Percentiles rank a stretch among this genome's conserved stretches.
phyloP scores from a whole-genome alignment of 2,888 invertebrate species.

The Drosophila yooni region DNA sequence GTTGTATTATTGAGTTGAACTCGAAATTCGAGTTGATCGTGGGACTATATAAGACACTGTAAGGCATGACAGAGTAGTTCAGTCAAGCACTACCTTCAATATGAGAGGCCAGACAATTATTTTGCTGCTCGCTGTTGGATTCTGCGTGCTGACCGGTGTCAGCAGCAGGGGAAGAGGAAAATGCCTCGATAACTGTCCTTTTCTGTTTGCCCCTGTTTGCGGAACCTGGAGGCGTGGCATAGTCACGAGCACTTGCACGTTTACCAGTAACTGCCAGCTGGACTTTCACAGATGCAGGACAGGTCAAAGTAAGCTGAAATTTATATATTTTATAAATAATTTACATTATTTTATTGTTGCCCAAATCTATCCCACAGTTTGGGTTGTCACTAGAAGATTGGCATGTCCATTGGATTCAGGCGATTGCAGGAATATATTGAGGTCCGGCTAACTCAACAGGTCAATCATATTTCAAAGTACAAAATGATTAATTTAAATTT shows the following conservation, averaged over 20 bases:
- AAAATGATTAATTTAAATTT: not conserved
- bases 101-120: not conserved
- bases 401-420: not conserved
- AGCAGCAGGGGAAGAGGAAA: not conserved
- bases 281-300: not conserved
- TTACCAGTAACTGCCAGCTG: not conserved
- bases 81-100: not conserved
- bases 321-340: not conserved
- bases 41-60: not conserved
- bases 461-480: not conserved
- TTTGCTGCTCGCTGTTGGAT: not conserved
- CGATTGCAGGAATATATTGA: not conserved
- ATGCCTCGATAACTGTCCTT: not conserved
- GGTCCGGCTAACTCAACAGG: not conserved
- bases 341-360: not conserved
- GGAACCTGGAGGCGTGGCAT: not conserved
- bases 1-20: not conserved
- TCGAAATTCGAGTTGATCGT: not conserved
- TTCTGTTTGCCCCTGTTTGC: not conserved
- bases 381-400: not conserved
- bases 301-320: not conserved
- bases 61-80: not conserved
- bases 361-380: not conserved
- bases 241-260: fast-evolving
- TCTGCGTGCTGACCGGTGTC: not conserved